These are phyloP conservation scores for Cichladusa arquata DNA, from an alignment of 2,113 vertebrate species.

Conservation along the genomic window DNA sequence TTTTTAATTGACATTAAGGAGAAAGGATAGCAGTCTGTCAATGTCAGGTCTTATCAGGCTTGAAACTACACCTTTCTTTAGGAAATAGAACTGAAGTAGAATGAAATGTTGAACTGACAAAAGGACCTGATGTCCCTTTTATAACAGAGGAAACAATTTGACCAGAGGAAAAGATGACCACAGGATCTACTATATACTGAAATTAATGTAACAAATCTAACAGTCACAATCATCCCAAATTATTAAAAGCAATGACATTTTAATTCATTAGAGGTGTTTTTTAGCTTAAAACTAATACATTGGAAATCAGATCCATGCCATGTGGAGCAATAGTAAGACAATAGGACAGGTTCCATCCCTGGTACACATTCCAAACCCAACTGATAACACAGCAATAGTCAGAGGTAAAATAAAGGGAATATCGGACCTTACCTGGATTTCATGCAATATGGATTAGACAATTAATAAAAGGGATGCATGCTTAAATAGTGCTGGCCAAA, in stretches of 20 bases:
- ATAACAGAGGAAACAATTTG: neutral
- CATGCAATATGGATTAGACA: neutral
- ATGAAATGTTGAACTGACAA: neutral
- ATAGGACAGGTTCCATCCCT: neutral
- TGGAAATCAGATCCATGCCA: neutral
- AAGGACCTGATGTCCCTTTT: neutral
- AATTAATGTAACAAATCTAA: neutral
- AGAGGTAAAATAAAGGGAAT: neutral
- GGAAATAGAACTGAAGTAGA: neutral
- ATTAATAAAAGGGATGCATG: neutral
- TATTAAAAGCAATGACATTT: neutral
- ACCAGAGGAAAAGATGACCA: neutral
- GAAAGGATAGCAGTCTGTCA: neutral
- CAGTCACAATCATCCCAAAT: neutral
- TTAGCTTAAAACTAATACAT: neutral
- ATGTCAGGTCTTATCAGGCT: neutral
- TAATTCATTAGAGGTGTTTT: neutral
- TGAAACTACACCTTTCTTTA: neutral
- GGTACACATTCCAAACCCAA: neutral
- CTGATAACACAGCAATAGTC: neutral
- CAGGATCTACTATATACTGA: neutral
- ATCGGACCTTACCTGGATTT: accelerated
- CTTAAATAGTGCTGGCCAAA: neutral
- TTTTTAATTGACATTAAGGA: neutral
- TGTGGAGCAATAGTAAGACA: neutral